Conservation (phyloP, 1,140 invertebrate species). For the Panonychus citri region DNA sequence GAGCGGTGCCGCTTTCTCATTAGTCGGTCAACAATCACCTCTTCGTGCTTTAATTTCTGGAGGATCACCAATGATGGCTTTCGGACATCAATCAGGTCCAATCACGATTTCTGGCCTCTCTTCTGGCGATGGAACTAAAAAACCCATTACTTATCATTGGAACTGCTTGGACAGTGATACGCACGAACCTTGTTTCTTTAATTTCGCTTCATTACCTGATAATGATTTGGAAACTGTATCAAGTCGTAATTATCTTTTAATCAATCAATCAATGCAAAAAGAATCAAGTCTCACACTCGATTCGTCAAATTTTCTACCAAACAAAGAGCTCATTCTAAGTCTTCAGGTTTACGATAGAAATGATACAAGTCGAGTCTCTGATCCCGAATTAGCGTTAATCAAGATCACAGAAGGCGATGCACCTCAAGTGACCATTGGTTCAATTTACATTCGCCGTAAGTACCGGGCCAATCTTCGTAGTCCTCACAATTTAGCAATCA, state of each 20-base stretch:
- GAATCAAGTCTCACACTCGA: neutral
- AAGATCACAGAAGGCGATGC: constrained; percentile 10
- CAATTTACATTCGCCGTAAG: constrained; percentile 6
- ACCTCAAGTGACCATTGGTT: constrained; percentile 12
- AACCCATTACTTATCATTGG: constrained; percentile 13
- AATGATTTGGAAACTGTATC: neutral
- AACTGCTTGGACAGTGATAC: constrained; percentile 11
- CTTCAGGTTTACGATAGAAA: constrained; percentile 14
- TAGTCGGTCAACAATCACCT: neutral
- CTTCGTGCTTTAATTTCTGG: constrained; percentile 4
- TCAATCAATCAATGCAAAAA: constrained; percentile 8
- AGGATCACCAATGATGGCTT: constrained; percentile 6
- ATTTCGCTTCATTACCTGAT: neutral
- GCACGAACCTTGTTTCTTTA: constrained; percentile 8
- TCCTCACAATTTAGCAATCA: constrained; percentile 6
- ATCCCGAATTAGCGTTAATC: constrained; percentile 8
- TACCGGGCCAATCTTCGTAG: constrained; percentile 1
- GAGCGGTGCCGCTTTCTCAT: constrained; percentile 1
- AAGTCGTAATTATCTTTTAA: constrained; percentile 5
- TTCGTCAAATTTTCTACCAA: constrained; percentile 10
- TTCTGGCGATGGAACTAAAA: neutral
- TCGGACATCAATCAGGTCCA: constrained; percentile 7
- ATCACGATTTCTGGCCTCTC: neutral
- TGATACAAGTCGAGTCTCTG: constrained; percentile 9
- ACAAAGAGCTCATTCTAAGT: constrained; percentile 10